Conservation (phyloP, 2,113 vertebrate genomes). For the Menidia beryllina region DNA sequence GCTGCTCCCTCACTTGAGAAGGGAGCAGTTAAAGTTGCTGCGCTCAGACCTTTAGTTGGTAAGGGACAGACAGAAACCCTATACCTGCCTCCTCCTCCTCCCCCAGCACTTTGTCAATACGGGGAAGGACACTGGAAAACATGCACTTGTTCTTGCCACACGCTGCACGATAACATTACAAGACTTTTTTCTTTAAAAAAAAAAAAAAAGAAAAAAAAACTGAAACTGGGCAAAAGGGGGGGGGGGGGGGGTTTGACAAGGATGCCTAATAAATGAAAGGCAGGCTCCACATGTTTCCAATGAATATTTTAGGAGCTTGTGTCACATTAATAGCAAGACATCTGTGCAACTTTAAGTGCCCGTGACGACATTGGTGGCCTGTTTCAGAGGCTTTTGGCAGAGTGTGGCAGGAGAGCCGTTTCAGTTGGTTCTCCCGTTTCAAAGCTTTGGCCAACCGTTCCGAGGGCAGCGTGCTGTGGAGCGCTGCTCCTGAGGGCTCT, state of each 20-base stretch:
- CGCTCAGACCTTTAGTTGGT: slow-evolving; percentile 76
- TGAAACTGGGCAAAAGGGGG: too few species aligned
- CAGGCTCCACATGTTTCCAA: neutral
- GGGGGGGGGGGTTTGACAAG: too few species aligned
- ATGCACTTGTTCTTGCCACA: slow-evolving; percentile 41
- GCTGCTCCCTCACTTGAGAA: slow-evolving; percentile 79
- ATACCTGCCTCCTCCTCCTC: slow-evolving; percentile 52
- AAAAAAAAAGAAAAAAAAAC: too few species aligned
- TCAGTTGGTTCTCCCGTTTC: slow-evolving; percentile 57
- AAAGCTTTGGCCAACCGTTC: slow-evolving; percentile 56
- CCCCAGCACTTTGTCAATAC: slow-evolving; percentile 70
- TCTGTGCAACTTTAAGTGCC: slow-evolving; percentile 11
- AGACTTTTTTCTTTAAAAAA: too few species aligned
- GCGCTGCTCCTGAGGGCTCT: slow-evolving; percentile 25
- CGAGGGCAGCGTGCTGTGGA: slow-evolving; percentile 48
- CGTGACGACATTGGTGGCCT: neutral
- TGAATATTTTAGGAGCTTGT: slow-evolving; percentile 9
- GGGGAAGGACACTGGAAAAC: slow-evolving; percentile 65
- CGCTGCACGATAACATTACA: slow-evolving; percentile 3
- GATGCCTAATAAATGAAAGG: neutral
- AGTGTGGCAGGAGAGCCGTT: slow-evolving; percentile 36
- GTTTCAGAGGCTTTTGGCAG: slow-evolving; percentile 47
- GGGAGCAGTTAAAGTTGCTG: slow-evolving; percentile 79
- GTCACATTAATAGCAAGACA: neutral
- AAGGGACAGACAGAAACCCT: slow-evolving; percentile 69